Base-by-base conservation (phyloP, 2,888 invertebrate species). In the Odontocerum albicorne region DNA sequence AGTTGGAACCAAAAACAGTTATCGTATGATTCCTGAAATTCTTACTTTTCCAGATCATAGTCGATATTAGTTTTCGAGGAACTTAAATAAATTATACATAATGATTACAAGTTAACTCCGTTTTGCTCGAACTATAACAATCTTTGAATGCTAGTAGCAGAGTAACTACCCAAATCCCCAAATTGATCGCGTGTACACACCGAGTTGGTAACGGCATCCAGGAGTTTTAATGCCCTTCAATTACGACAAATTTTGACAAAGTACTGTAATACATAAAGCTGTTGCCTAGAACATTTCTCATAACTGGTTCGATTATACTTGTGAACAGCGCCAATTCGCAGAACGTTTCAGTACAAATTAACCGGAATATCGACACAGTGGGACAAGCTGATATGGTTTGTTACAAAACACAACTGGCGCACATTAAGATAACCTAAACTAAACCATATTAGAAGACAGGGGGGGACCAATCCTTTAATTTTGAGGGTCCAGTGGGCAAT, bases 341-440 rank as follows among this genome's bases (percentile, higher is more conserved):
- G 45, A 45, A 45, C 52, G 38, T 39, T 52, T 52, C 43, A n/a
- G 52, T 15, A 39, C 52, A 52, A 52, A 52, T 52, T 52, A 52
- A 19, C 39, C 50, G 13, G 35, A 52, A 46, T 52, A 52, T 52
- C 47, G 36, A 33, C 22, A 27, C 27, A 10, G 27, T 10, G 27
- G 10, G 10, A 27, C 27, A 7, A 4, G 6, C 6, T 10, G 27
- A 27, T 27, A 27, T 27, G 33, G 36, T 47, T 13, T 17, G 47
- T 22, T 35, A 47, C 22, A 35, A 20, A 32, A n/a, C 32, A 45
- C 35, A 35, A 33, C 36, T 10, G 22, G 8, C 27, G 6, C 6
- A 10, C 4, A 27, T 27, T 7, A 10, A 27, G 27, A 27, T 27
- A 27, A 27, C 6, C 27, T 7, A 27, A 27, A 27, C 10, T 27